A percentile compares a stretch with the other conserved stretches of the same genome.
These are phyloP conservation scores for Dioctria rufipes DNA, from an alignment of 2,888 invertebrate species.

Conservation along the genomic window DNA sequence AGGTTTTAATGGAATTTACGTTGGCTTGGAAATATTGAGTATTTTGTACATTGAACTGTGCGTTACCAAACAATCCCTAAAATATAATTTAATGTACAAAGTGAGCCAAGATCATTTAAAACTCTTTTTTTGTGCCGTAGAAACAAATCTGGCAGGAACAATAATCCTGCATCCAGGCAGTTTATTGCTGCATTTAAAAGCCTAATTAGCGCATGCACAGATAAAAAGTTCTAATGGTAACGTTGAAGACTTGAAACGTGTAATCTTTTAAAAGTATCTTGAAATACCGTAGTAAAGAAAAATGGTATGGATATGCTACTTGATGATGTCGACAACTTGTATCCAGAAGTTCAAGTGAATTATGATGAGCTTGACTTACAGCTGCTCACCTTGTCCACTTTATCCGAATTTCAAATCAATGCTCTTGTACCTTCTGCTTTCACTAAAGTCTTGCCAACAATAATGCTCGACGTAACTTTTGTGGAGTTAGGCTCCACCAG, in stretches of 20 bases:
- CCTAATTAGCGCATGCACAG: too few relatives aligned
- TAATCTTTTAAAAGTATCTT: background rate
- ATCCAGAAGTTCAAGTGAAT: background rate
- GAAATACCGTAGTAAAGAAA: background rate
- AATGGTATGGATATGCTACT: background rate
- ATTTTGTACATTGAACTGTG: background rate
- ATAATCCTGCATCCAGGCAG: too few relatives aligned
- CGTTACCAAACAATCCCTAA: background rate
- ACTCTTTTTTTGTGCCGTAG: too few relatives aligned
- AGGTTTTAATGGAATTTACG: background rate
- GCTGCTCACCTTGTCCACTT: fast-evolving
- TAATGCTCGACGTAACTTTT: too few relatives aligned
- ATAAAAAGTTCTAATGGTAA: too few relatives aligned
- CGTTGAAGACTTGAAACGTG: too few relatives aligned
- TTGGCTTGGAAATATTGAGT: background rate
- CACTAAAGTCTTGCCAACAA: too few relatives aligned
- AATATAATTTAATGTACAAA: too few relatives aligned
- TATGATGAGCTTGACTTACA: background rate
- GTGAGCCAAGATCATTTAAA: background rate
- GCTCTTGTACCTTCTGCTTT: too few relatives aligned
- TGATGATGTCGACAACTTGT: background rate
- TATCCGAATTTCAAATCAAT: background rate
- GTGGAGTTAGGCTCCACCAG: too few relatives aligned
- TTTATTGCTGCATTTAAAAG: background rate
- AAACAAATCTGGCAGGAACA: background rate